These are phyloP conservation scores for Solea solea DNA, from an alignment of 2,113 vertebrate genomes.

Conservation along the genomic window DNA sequence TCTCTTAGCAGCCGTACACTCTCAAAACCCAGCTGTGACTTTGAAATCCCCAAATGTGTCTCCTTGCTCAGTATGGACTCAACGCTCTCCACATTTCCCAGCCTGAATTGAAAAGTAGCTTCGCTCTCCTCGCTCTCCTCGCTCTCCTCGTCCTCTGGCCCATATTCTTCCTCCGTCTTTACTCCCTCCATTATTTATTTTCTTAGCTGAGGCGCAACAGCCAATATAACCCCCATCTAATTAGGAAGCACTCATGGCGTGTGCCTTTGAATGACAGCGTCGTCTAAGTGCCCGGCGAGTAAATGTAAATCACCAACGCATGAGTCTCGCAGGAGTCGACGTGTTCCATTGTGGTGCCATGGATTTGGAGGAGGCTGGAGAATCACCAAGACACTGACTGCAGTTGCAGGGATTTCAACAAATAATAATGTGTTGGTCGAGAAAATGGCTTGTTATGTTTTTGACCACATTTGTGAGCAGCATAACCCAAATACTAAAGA, in stretches of 20 bases:
- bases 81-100: neutral
- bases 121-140: neutral
- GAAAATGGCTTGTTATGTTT: no score
- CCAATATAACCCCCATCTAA: conserved; percentile 1
- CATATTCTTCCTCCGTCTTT: neutral
- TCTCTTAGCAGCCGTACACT: conserved; percentile 14
- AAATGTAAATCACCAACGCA: conserved; percentile 25
- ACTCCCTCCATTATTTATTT: conserved; percentile 9
- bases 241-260: conserved; percentile 5
- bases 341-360: neutral
- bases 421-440: no score
- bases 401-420: no score
- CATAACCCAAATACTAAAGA: no score
- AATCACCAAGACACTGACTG: no score
- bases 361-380: no score
- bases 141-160: neutral
- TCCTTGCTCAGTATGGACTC: neutral
- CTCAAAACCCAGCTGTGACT: conserved; percentile 32
- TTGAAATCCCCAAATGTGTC: conserved; percentile 33
- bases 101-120: conserved; percentile 7
- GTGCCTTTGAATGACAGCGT: conserved; percentile 15
- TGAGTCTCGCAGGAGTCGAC: neutral
- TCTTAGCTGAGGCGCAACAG: neutral
- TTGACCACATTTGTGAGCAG: no score
- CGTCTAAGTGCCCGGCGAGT: neutral